phyloP scores from a whole-genome alignment of 2,113 vertebrate species.

The Oreochromis spilurus region DNA sequence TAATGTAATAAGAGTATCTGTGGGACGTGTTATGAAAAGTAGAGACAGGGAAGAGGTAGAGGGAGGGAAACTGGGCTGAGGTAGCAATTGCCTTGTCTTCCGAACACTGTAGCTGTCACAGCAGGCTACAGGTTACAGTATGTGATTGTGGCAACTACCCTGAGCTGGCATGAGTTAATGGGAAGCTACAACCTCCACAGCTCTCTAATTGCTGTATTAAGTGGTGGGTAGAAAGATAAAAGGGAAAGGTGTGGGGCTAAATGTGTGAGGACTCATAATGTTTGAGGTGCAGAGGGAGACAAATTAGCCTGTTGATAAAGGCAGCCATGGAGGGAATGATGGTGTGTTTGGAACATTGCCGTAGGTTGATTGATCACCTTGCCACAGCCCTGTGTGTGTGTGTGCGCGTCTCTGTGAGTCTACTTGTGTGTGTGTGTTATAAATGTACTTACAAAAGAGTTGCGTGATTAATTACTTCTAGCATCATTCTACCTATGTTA shows the following conservation, averaged over 20 bases:
- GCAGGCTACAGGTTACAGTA: slow-evolving; percentile 30
- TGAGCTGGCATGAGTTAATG: slow-evolving; percentile 41
- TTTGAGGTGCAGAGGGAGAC: slow-evolving; percentile 52
- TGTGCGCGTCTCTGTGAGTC: not conserved
- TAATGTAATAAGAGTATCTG: slow-evolving; percentile 16
- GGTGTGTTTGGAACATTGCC: slow-evolving; percentile 42
- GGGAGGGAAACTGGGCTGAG: not conserved
- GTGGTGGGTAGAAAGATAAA: slow-evolving; percentile 60
- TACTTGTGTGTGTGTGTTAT: not conserved
- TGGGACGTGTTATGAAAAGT: slow-evolving; percentile 5
- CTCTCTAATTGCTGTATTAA: slow-evolving; percentile 64
- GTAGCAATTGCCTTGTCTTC: not conserved
- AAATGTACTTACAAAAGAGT: slow-evolving; percentile 26
- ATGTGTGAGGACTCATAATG: slow-evolving; percentile 51
- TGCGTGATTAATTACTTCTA: slow-evolving; percentile 56
- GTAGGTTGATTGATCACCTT: slow-evolving; percentile 55
- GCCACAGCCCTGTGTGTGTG: not conserved
- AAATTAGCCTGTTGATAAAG: slow-evolving; percentile 68
- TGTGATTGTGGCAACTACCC: slow-evolving; percentile 26
- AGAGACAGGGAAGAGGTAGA: not conserved
- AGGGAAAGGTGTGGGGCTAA: slow-evolving; percentile 57
- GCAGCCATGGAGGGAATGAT: slow-evolving; percentile 25
- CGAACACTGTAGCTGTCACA: slow-evolving; percentile 20
- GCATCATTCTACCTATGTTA: slow-evolving; percentile 15
- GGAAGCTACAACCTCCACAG: slow-evolving; percentile 38